Evolutionary conservation across 1,140 invertebrate species (phyloP), one percentile per base, ranked within the genome.

Genomic region (Phortica variegata): DNA sequence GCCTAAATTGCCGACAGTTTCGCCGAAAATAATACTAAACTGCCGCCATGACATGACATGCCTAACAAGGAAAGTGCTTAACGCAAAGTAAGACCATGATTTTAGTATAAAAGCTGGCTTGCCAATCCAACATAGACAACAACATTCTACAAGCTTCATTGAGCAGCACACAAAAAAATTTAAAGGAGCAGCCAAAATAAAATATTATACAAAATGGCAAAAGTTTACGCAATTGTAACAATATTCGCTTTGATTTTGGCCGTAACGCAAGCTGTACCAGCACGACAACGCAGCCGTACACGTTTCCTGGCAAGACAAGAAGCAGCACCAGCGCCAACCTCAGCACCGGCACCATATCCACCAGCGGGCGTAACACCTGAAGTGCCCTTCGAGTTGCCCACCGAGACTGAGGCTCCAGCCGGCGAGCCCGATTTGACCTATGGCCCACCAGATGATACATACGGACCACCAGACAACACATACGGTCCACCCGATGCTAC

Each of bases 361-460:
- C 47, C 70, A 4, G 69, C 70, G 2, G 70, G 70, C 21, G 62
- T 73, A 0, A 73, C 70, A 1, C 70, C 70, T 1, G 57, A 60
- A 17, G 47, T 70, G 12, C 56, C 70, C 3, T 73, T 73, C 12
- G 70, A 73, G 26, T 47, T 73, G 39, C 70, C 70, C 16, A 58
- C 60, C 12, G 68, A 70, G 46, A 66, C 68, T 1, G 69, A 73
- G 15, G 60, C 70, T 5, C 65, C 50, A 6, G 29, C 17, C 8
- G 23, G 20, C 0, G 15, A 66, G 17, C 70, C 70, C 7, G 69
- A 72, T 26, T 29, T 72, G 44, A 72, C 58, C 15, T 68, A 68
- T 37, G 59, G 54, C 17, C 61, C 69, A 17, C 69, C 61, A 0
- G 65, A 69, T 13, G 52, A 61, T 15, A 60, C 60, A 1, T 65